Conservation (phyloP, 2,888 invertebrate genomes). For the Pogonocherus hispidulus region DNA sequence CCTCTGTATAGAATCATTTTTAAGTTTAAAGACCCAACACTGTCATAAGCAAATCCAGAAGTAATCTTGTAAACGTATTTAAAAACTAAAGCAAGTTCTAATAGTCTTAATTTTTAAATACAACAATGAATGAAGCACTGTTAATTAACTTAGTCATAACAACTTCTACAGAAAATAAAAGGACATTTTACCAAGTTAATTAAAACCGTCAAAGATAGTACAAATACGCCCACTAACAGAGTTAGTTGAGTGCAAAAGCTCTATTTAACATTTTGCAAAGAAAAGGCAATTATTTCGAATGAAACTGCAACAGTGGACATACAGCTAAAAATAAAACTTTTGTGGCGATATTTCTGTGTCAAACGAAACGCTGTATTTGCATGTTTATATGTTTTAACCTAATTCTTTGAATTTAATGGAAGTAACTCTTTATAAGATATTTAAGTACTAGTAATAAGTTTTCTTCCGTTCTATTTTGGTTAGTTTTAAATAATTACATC, state of each 20-base stretch:
- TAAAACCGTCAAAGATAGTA: not conserved
- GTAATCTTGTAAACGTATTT: not conserved
- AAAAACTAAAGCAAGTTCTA: not conserved
- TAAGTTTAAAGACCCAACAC: too few species aligned
- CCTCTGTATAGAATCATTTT: too few species aligned
- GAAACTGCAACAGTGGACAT: not conserved
- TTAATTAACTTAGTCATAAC: not conserved
- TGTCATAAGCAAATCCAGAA: not conserved
- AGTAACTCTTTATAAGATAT: not conserved
- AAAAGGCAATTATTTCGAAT: not conserved
- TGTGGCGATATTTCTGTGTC: not conserved
- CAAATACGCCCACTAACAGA: not conserved
- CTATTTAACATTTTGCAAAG: constrained; percentile 2
- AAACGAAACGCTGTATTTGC: not conserved
- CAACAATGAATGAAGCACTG: not conserved
- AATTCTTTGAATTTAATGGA: not conserved
- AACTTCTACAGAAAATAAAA: not conserved
- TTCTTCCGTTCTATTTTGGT: not conserved
- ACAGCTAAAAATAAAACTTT: not conserved
- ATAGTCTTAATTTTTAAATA: not conserved
- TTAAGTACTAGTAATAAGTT: not conserved
- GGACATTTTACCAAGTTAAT: constrained; percentile 2
- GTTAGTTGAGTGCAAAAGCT: not conserved
- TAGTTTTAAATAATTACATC: not conserved
- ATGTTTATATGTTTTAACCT: not conserved